Conservation (phyloP, 2,113 vertebrate genomes). For the Myrmophylax atrothorax region DNA sequence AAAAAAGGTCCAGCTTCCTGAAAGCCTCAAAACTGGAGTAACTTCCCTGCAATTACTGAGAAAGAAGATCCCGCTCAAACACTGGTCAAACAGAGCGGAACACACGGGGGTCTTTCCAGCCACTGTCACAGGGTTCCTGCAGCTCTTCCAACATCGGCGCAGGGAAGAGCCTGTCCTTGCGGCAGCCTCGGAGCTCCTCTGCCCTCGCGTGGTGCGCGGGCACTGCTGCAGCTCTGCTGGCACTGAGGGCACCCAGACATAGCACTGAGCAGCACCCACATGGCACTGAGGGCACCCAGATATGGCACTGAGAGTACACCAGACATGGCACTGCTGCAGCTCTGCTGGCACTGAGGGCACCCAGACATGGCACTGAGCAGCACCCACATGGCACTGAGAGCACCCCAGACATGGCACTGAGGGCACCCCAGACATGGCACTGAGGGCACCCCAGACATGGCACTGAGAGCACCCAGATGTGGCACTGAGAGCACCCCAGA, state of each 20-base stretch:
- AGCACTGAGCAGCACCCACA: not conserved
- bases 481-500: no score
- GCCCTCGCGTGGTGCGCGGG: constrained; percentile 10
- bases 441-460: no score
- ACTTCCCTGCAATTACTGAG: not conserved
- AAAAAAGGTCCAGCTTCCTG: not conserved
- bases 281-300: no score
- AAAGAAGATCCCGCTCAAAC: not conserved
- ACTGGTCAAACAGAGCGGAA: not conserved
- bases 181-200: not conserved
- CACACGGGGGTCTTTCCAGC: not conserved
- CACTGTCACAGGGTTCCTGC: fast-evolving
- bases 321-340: no score
- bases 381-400: no score
- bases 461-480: no score
- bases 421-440: no score
- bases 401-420: no score
- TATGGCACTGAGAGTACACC: no score
- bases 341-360: no score
- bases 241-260: not conserved
- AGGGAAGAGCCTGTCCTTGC: not conserved
- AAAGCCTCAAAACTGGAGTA: not conserved
- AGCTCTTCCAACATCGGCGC: not conserved
- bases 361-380: no score
- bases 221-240: not conserved